Conservation (phyloP, 2,888 invertebrate species). For the Neoaliturus tenellus region DNA sequence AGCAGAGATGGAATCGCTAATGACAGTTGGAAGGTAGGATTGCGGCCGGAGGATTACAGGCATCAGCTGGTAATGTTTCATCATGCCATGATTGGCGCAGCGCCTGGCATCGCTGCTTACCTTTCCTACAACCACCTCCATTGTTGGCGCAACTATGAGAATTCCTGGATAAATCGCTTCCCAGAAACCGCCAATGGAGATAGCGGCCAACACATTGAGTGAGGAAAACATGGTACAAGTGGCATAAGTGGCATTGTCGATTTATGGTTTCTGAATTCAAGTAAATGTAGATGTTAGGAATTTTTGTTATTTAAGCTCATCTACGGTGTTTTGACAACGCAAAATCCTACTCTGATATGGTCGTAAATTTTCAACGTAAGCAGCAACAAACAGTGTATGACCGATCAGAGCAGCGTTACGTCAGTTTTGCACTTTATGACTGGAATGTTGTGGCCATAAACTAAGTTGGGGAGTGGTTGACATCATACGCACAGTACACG, state of each 20-base stretch:
- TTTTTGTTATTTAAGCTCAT: no score
- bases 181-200: slow-evolving; percentile 18
- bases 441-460: neutral
- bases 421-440: neutral
- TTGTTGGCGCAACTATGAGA: slow-evolving; percentile 46
- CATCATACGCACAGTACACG: neutral
- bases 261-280: no score
- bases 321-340: no score
- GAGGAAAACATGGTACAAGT: no score
- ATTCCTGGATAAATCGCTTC: neutral
- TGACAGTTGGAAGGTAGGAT: slow-evolving; percentile 1
- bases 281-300: no score
- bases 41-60: slow-evolving; percentile 25
- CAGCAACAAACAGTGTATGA: no score
- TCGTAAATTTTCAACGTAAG: no score
- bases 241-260: no score
- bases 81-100: slow-evolving; percentile 27
- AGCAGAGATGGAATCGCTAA: slow-evolving; percentile 39
- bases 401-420: no score
- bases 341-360: no score
- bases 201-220: neutral
- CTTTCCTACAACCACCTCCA: neutral
- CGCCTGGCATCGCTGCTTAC: neutral
- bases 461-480: neutral
- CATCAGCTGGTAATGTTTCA: slow-evolving; percentile 40